A percentile compares a stretch with the other conserved stretches of the same genome.
Evolutionary conservation across 2,888 invertebrate species (phyloP).

Genomic region (Unio pictorum): DNA sequence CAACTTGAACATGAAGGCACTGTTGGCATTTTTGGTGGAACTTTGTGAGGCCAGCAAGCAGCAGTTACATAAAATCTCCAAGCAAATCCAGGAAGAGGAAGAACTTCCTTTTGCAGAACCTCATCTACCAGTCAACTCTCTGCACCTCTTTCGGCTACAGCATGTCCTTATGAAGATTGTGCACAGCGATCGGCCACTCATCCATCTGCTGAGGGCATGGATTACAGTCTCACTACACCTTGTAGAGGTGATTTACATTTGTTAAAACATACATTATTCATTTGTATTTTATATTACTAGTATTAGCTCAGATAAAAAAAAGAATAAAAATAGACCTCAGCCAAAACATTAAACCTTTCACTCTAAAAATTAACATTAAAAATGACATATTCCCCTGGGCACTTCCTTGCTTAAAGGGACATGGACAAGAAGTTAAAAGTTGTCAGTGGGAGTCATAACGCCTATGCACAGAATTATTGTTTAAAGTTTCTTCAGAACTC

Average conservation of each 20-base stretch:
- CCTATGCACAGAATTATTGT: no score
- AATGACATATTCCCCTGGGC: no score
- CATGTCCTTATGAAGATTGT: conserved; percentile 91
- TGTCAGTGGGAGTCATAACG: no score
- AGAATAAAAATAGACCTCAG: no score
- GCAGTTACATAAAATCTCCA: conserved; percentile 76
- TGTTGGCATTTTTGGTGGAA: conserved; percentile 86
- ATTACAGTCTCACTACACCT: conserved; percentile 92
- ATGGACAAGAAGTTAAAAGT: no score
- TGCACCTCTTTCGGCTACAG: conserved; percentile 85
- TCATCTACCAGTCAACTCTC: conserved; percentile 61
- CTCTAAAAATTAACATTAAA: no score
- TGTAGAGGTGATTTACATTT: conserved; percentile 81
- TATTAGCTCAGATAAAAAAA: not conserved
- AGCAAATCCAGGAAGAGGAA: conserved; percentile 36
- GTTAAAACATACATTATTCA: no score
- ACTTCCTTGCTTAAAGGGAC: no score
- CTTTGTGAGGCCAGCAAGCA: conserved; percentile 89
- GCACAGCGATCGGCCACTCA: conserved; percentile 87
- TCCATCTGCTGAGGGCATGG: conserved; percentile 94
- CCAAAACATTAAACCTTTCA: no score
- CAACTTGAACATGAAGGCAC: conserved; percentile 86
- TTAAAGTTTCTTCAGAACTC: no score
- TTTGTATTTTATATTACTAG: no score
- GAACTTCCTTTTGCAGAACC: conserved; percentile 33